Base-by-base conservation (phyloP, 2,113 vertebrate species). In the Edolisoma coerulescens region DNA sequence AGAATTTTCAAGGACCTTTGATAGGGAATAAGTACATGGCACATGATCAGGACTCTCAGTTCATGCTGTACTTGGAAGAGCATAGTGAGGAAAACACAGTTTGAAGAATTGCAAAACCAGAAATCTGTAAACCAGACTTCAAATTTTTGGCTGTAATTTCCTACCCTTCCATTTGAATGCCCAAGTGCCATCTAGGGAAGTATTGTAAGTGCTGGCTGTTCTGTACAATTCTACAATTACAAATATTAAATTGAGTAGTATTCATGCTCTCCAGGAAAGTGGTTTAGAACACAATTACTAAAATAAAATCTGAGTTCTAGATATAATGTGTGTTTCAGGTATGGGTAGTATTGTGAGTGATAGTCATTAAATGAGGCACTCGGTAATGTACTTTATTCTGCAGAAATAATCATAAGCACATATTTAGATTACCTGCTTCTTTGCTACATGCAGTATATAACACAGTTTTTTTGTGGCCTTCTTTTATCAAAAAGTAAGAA, bases 21-120 rank as follows among this genome's bases (percentile, higher is more conserved):
- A 56, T 68, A 78, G 52, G 44, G 52, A 67, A 67, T 50, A 47
- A 84, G 45, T 78, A 52, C 65, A 63, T 93, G 77, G 81, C 89
- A 89, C 49, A n/a, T 33, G 10, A 53, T 93, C 91, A 94, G 84
- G 32, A 85, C 49, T 91, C 84, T 49, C 24, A 91, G 91, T 94
- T 91, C 89, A 37, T 91, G 77, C 45, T 94, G 87, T 95, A 53
- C 87, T 95, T 91, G 57, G 89, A 94, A 79, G 50, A 76, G 45
- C 53, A 26, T 23, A 69, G 65, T 45, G 28, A 87, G 70, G 74
- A 96, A 95, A 96, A 96, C 59, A 82, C 27, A 37, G 49, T 54
- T 76, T 2, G 2, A 84, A 89, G 84, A 89, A 87, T 91, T 94
- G 84, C 77, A 93, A 96, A 96, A 92, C 45, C 8, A 10, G 67